phyloP scores from a whole-genome alignment of 2,113 vertebrate species.

The Aldabrachelys gigantea region DNA sequence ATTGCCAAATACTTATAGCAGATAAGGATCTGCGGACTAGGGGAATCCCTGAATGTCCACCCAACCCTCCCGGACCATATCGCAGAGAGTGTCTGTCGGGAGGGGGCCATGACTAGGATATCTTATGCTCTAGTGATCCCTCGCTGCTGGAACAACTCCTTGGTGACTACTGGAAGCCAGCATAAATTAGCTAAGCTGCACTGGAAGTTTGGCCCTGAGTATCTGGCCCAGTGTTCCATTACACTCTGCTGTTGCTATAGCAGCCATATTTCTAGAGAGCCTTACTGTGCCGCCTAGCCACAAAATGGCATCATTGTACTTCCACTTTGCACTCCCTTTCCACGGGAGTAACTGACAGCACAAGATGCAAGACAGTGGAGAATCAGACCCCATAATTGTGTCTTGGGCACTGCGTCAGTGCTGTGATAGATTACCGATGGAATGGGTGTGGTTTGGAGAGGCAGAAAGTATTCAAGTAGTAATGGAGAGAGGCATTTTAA shows the following conservation, averaged over 20 bases:
- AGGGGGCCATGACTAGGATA: neutral
- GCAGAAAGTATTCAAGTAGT: neutral
- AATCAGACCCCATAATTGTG: neutral
- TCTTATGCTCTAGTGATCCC: neutral
- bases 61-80: neutral
- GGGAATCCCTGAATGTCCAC: neutral
- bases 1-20: neutral
- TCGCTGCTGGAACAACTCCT: neutral
- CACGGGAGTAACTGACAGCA: neutral
- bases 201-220: neutral
- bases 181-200: neutral
- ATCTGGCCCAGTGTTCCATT: neutral
- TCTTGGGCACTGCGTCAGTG: neutral
- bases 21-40: rapidly evolving
- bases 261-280: neutral
- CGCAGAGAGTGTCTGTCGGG: neutral
- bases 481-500: neutral
- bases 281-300: neutral
- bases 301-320: neutral
- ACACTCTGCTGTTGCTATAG: neutral
- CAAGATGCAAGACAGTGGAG: neutral
- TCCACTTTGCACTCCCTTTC: neutral
- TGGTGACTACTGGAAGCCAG: neutral
- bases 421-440: neutral
- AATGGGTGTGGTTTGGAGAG: neutral